Evolutionary conservation across 23 tunicate genomes (phyloP).

Genomic region (Clavelina lepadiformis): DNA sequence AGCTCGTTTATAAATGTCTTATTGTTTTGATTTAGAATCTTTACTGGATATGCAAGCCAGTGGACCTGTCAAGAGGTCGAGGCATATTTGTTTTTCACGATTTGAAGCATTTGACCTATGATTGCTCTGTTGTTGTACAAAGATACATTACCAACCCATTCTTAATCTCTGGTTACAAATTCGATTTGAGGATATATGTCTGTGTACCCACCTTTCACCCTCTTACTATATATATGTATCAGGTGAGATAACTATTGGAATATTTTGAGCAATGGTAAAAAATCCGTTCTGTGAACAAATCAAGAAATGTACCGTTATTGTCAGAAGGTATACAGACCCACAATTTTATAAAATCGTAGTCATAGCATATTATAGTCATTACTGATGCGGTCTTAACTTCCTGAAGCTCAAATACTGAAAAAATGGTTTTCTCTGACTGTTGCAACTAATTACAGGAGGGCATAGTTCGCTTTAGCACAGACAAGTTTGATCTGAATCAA

Average conservation of each 20-base stretch:
- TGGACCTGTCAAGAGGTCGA: conserved; percentile 83
- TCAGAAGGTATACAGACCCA: no score
- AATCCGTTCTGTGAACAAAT: no score
- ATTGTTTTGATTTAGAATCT: conserved; percentile 25
- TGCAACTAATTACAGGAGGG: conserved; percentile 45
- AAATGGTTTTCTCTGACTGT: neutral
- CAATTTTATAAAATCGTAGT: no score
- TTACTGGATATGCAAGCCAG: conserved; percentile 92
- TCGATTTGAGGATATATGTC: conserved; percentile 80
- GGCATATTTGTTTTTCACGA: conserved; percentile 88
- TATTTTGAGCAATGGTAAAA: no score
- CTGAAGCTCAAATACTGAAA: neutral
- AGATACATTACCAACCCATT: conserved; percentile 71
- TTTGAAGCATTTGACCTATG: conserved; percentile 71
- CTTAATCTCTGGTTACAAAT: conserved; percentile 81
- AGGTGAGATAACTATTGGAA: no score
- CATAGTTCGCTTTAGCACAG: conserved; percentile 78
- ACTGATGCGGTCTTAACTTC: no score
- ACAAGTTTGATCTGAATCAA: conserved; percentile 78
- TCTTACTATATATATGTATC: conserved; percentile 77
- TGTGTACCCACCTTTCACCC: conserved; percentile 92
- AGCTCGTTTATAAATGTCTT: no score
- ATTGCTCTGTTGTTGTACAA: conserved; percentile 83
- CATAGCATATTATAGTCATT: no score
- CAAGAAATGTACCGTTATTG: no score